Conservation (phyloP, 2,888 invertebrate species). For the Pardosa pseudoannulata region DNA sequence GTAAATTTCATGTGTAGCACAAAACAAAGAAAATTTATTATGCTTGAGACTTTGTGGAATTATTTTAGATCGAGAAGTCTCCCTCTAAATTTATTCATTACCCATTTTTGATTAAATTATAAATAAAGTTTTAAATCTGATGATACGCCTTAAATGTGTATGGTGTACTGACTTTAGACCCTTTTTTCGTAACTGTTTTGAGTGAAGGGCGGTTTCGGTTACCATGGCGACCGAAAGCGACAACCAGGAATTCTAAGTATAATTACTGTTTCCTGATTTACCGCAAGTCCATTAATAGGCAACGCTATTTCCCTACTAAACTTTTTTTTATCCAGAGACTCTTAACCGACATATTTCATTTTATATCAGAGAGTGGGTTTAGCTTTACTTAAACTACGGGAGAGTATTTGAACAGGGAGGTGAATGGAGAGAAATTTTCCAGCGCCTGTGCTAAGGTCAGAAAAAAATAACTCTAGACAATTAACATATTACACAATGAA, state of each 20-base stretch:
- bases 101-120: too few species aligned
- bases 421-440: neutral
- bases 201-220: constrained; percentile 16
- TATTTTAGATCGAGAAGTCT: too few species aligned
- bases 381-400: neutral
- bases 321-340: neutral
- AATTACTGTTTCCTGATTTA: constrained; percentile 32
- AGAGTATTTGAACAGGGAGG: neutral
- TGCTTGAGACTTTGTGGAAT: too few species aligned
- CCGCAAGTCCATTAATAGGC: constrained; percentile 21
- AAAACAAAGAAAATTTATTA: too few species aligned
- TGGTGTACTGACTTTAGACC: neutral
- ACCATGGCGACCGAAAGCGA: constrained; percentile 7
- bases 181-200: neutral
- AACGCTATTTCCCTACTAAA: constrained; percentile 3
- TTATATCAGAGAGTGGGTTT: neutral
- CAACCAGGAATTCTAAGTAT: constrained; percentile 27
- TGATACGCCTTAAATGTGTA: too few species aligned
- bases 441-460: too few species aligned
- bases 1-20: too few species aligned
- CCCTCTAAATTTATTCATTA: too few species aligned
- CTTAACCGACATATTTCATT: neutral
- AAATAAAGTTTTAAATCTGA: too few species aligned
- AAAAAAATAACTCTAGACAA: too few species aligned
- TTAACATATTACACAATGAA: too few species aligned